Percentiles rank a stretch among this genome's conserved stretches.
Conservation (phyloP, 2,888 invertebrate species). For the Ochlodes sylvanus region DNA sequence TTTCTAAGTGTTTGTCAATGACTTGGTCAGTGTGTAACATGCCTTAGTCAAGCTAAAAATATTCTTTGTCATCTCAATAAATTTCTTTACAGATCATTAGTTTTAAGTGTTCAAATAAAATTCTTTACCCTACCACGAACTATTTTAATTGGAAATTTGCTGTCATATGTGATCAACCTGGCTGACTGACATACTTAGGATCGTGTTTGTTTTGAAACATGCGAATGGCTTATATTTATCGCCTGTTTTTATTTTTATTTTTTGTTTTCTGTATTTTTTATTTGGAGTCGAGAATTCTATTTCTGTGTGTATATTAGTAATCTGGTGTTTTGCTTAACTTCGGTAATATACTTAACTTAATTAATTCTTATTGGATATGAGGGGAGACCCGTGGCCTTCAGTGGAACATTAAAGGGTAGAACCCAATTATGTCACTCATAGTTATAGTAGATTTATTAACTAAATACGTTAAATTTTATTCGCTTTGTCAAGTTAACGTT, state of each 20-base stretch:
- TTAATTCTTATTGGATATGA: too few relatives aligned
- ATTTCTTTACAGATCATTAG: slow-evolving; percentile 28
- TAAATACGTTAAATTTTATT: too few relatives aligned
- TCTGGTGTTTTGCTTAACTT: too few relatives aligned
- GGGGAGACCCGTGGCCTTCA: too few relatives aligned
- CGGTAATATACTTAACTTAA: too few relatives aligned
- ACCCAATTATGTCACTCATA: too few relatives aligned
- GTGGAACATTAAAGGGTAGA: too few relatives aligned
- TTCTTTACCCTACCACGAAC: slow-evolving; percentile 7
- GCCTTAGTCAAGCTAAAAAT: slow-evolving; percentile 5
- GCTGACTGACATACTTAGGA: slow-evolving; percentile 25
- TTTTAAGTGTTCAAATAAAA: slow-evolving; percentile 26
- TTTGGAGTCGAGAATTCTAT: neutral
- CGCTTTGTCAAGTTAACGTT: too few relatives aligned
- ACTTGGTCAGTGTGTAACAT: too few relatives aligned
- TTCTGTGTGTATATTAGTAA: neutral
- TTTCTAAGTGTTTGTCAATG: too few relatives aligned
- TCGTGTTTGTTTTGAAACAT: slow-evolving; percentile 30
- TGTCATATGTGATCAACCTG: slow-evolving; percentile 24
- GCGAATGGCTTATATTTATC: slow-evolving; percentile 33
- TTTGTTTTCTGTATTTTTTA: slow-evolving; percentile 21
- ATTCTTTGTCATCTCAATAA: slow-evolving; percentile 5
- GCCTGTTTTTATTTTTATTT: slow-evolving; percentile 22
- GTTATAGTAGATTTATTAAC: too few relatives aligned
- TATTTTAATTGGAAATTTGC: slow-evolving; percentile 34